Base-by-base conservation (phyloP, 64 coral and sea anemone species). In the Anthopleura sola region DNA sequence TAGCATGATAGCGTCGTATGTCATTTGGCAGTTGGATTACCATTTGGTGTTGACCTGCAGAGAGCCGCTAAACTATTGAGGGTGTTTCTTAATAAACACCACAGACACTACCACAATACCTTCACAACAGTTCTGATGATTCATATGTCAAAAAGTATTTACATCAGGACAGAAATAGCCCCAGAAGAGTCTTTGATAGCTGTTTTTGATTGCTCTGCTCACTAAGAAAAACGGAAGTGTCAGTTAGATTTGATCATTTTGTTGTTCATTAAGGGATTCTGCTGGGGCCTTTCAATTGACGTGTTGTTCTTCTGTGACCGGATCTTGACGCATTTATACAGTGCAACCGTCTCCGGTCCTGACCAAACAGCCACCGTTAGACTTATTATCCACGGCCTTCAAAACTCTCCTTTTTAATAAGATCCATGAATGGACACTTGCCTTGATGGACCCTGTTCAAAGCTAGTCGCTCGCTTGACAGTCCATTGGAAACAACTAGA, bases 11-110 rank as follows among this genome's bases (percentile, higher is more conserved):
- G 76, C 44, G 36, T 79, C 37, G 76, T 38, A 47, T 79, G 76
- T 44, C 76, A 48, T 21, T 44, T 79, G 18, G 20, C 76, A 79
- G 37, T 79, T 79, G 76, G 76, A 48, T 44, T 79, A 79, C 76
- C 76, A 79, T 48, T 79, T 79, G 76, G 76, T 79, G 39, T 48
- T 79, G 76, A 79, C 76, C 76, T 48, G 76, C 76, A 6, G 44
- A 79, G 76, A 79, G 37, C 76, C 76, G 76, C 76, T 44, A 79
- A 79, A 79, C 76, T 79, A 79, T 79, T 79, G 76, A 48, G 24
- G 76, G 76, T 79, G 76, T 79, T 79, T 13, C 36, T 44, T 44
- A 9, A 48, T 79, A 79, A 79, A 79, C 76, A 79, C 23, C 36
- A 79, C 3, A 37, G 18, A 37, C 74, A 37, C 37, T 8, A 76